These are phyloP conservation scores for Meriones psammophilus DNA, from an alignment of 2,797 vertebrate species.

Conservation along the genomic window DNA sequence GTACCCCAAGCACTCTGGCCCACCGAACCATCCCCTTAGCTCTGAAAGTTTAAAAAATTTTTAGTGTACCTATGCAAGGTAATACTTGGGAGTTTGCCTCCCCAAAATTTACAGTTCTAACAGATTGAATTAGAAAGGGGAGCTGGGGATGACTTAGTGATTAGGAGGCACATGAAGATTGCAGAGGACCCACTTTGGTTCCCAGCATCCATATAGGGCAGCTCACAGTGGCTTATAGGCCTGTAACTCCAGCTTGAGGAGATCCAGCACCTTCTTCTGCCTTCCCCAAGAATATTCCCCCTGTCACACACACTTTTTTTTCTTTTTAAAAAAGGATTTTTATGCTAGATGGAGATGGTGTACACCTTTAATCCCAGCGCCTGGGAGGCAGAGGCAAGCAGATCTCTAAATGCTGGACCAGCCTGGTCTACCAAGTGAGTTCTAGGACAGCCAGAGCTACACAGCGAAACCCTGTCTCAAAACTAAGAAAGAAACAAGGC, in stretches of 20 bases:
- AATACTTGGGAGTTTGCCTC: background rate
- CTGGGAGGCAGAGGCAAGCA: too few species aligned
- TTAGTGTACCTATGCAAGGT: background rate
- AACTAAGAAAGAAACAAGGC: too few species aligned
- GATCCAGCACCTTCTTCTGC: background rate
- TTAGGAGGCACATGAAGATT: background rate
- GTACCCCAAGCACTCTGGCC: background rate
- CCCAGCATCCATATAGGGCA: background rate
- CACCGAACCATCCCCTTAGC: background rate
- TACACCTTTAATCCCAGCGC: too few species aligned
- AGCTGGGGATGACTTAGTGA: background rate
- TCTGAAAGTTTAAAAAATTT: conserved; percentile 2
- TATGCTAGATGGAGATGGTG: too few species aligned
- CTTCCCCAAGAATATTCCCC: background rate
- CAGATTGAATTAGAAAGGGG: background rate
- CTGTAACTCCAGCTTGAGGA: background rate
- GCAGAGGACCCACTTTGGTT: background rate
- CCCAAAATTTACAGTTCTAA: background rate
- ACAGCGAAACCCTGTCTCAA: too few species aligned
- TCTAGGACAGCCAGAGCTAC: too few species aligned
- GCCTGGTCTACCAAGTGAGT: too few species aligned
- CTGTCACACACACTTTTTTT: background rate
- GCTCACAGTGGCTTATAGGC: background rate
- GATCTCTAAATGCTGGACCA: too few species aligned
- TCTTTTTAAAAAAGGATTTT: background rate